Percentiles rank a stretch among this genome's conserved stretches.
Evolutionary conservation across 2,888 invertebrate genomes (phyloP).

Genomic region (Pasiphila rectangulata): DNA sequence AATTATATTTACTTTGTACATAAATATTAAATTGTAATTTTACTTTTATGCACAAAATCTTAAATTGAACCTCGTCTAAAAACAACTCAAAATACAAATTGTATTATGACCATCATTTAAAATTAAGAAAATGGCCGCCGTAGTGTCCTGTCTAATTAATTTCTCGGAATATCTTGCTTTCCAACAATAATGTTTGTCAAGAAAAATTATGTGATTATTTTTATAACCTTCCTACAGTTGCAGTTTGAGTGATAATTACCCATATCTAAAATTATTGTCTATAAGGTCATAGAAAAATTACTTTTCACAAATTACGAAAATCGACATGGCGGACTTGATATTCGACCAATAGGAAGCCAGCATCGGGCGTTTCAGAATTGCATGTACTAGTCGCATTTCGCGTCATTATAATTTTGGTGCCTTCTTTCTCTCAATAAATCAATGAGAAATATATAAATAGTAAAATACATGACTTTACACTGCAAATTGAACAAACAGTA

Average conservation of each 20-base stretch:
- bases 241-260: constrained; percentile 6
- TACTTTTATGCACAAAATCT: too few relatives aligned
- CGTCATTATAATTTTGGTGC: constrained; percentile 85
- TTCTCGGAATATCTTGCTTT: constrained; percentile 23
- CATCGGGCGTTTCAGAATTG: constrained; percentile 84
- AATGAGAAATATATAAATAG: constrained; percentile 41
- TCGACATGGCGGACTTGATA: constrained; percentile 84
- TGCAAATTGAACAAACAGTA: constrained; percentile 45
- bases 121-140: constrained; percentile 53
- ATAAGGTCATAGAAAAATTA: constrained; percentile 42
- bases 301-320: constrained; percentile 63
- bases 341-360: constrained; percentile 86
- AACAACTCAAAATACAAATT: too few relatives aligned
- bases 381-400: constrained; percentile 86
- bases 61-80: too few relatives aligned
- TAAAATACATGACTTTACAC: constrained; percentile 51
- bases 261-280: background rate
- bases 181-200: constrained; percentile 19
- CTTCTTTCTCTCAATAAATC: constrained; percentile 74
- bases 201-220: background rate
- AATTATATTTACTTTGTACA: too few relatives aligned
- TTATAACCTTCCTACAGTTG: constrained; percentile 1
- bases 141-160: constrained; percentile 30
- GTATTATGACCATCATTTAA: constrained; percentile 34
- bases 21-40: too few relatives aligned